A percentile compares a stretch with the other conserved stretches of the same genome.
Evolutionary conservation across 2,113 vertebrate species (phyloP).

Genomic region (Pipra filicauda): DNA sequence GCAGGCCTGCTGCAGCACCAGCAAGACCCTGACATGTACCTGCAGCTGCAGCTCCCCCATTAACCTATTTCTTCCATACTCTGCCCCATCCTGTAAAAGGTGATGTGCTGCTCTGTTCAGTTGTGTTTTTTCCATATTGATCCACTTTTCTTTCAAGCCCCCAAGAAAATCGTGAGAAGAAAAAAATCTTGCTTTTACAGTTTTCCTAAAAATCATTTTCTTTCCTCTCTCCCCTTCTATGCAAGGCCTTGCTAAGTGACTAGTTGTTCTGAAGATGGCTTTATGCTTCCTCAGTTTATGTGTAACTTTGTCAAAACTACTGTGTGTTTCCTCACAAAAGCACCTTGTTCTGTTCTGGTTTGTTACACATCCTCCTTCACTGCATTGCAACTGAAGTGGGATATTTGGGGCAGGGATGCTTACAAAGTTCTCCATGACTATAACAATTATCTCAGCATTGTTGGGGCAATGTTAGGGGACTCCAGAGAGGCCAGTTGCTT

Average conservation of each 20-base stretch:
- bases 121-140: background rate
- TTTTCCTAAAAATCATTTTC: background rate
- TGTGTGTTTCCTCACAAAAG: background rate
- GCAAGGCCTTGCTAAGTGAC: background rate
- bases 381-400: background rate
- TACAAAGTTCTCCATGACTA: background rate
- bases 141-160: background rate
- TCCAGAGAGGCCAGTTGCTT: background rate
- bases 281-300: background rate
- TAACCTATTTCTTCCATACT: background rate
- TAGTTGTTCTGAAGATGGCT: background rate
- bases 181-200: background rate
- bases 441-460: background rate
- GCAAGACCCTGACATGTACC: background rate
- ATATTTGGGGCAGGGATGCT: background rate
- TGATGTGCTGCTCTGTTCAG: background rate
- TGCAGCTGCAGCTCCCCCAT: background rate
- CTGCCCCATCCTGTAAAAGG: background rate
- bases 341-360: background rate
- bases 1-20: background rate
- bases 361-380: background rate
- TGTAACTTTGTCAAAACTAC: background rate
- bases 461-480: background rate
- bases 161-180: background rate
- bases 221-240: background rate